Conservation (phyloP, 2,888 invertebrate species). For the Tortrix viridana region DNA sequence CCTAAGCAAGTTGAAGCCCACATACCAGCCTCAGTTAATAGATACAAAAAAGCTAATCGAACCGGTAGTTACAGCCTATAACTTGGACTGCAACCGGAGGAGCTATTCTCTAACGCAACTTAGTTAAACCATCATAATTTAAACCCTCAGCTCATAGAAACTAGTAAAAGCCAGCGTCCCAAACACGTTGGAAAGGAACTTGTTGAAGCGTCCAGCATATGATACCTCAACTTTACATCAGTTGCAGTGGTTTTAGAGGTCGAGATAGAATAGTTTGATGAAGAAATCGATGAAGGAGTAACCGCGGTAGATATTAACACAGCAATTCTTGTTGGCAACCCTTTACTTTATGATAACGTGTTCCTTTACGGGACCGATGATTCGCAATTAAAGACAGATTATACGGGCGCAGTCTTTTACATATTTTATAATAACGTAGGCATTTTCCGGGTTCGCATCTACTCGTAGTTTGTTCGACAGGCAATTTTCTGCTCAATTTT, state of each 20-base stretch:
- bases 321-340: constrained; percentile 36
- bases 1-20: constrained; percentile 19
- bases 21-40: constrained; percentile 30
- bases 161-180: too few species aligned
- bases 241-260: too few species aligned
- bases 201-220: too few species aligned
- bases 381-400: constrained; percentile 37
- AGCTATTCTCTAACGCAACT: too few species aligned
- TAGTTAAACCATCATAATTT: too few species aligned
- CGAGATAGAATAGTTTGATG: too few species aligned
- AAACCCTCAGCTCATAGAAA: too few species aligned
- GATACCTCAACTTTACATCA: too few species aligned
- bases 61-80: constrained; percentile 39
- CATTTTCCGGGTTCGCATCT: constrained; percentile 23
- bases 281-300: too few species aligned
- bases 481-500: constrained; percentile 22
- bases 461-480: constrained; percentile 11
- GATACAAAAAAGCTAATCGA: constrained; percentile 33
- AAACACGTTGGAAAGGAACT: too few species aligned
- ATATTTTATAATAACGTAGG: constrained; percentile 14
- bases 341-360: constrained; percentile 43
- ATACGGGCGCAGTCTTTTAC: constrained; percentile 12
- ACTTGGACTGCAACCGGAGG: constrained; percentile 40
- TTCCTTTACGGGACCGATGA: constrained; percentile 42
- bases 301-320: too few species aligned